Base-by-base conservation (phyloP, 2,113 vertebrate genomes). In the Gobiocypris rarus region DNA sequence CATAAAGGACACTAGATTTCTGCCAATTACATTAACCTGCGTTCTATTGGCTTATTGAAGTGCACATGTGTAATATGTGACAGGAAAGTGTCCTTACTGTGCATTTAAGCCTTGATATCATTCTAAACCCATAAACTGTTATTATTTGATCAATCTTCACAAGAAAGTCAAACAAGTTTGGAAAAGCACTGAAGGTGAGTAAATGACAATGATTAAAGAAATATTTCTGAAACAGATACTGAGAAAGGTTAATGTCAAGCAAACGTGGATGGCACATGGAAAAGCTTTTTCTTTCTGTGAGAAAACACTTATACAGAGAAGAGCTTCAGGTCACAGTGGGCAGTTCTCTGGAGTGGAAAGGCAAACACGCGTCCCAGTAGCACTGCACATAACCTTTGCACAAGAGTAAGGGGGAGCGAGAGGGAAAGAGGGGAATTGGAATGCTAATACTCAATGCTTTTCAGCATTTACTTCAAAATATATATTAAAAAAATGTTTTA, bases 311-410 rank as follows among this genome's bases (percentile, higher is more conserved):
- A 3, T 43, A 26, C 31, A 34, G 3, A 65, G 58, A 50, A 43
- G 43, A 67, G 17, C 26, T 81, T 11, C 31, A 67, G 61, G 59
- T 31, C 78, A 80, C 77, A 50, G 34, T 31, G 77, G 41, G 58
- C 77, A 80, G 59, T n/a, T 48, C 54, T 85, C 74, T 74, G 61
- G 65, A 87, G 74, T 43, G 70, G 43, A 85, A 87, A 81, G 61
- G 75, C 31, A 79, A 85, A 79, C 61, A 85, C 31, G 13, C 7
- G 9, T 76, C 26, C 15, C 86, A 38, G 52, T 48, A 54, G 76
- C 26, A 69, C 61, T 22, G 38, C 61, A 70, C n/a, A 52, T 54
- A 82, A 71, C 31, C 79, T 85, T 82, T 74, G 61, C 59, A 50
- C 70, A 75, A 58, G 56, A 7, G 75, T 28, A 0, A 6, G 14